Base-by-base conservation (phyloP, 2,797 vertebrate genomes). In the Sparidentex hasta region DNA sequence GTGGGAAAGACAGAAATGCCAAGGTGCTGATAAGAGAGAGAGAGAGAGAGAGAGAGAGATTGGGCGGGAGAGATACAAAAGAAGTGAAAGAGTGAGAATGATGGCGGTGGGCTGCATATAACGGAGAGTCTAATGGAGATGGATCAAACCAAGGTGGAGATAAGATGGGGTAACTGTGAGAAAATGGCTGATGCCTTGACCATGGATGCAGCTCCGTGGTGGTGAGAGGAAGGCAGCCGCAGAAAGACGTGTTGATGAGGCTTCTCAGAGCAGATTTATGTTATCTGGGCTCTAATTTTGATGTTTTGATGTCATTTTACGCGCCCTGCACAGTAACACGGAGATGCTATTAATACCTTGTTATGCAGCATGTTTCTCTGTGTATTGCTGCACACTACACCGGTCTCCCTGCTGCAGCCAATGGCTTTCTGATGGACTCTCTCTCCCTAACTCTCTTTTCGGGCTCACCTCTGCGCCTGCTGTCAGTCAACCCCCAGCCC, bases 371-470 rank as follows among this genome's bases (percentile, higher is more conserved):
- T 65, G 65, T 74, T 70, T 78, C 77, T 84, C 80, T 58, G 65
- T 78, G 74, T 80, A 86, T 87, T 56, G 58, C 78, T 67, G 67
- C 72, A 57, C 71, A 85, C 89, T 48, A 55, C 82, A 74, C 82
- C 81, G 82, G 87, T 74, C 81, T 84, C 84, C 78, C 72, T 85
- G 81, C 80, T 74, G 79, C 84, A 74, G 82, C 90, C 93, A 86
- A 92, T 93, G 89, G 82, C 81, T 94, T 94, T 94, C 94, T 92
- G 93, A 95, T 94, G 91, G 93, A 95, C 93, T 95, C 90, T 89
- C 81, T 76, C 85, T 85, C 83, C 85, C 88, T 86, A 82, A 84
- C 88, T 87, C 90, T 84, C 86, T 83, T 83, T 81, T 73, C 43
- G 18, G 81, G 78, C 84, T 89, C 76, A 82, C 84, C 88, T 71